Evolutionary conservation across 2,888 invertebrate genomes (phyloP), one percentile per base, ranked within the genome.

Genomic region (Crocallis elinguaria): DNA sequence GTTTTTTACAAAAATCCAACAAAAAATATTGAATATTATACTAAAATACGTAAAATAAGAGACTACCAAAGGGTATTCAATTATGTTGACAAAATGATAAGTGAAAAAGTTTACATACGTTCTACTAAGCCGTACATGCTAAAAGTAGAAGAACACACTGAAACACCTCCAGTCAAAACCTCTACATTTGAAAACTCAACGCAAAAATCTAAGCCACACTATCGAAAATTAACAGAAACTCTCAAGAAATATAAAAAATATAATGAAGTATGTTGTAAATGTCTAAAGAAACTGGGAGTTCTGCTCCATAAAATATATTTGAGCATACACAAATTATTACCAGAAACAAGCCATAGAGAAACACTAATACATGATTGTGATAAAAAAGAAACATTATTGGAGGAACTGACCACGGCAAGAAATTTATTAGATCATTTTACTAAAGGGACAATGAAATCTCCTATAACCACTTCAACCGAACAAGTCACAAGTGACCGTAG

Each of bases 71-170:
- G 83, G 63, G 75, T 85, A n/a, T 67, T 83, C 44, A 81, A 82
- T 39, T 86, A 85, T 60, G 72, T 88, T 1, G 79, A 86, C 51
- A 86, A 86, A 73, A 86, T 86, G 82, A 77, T 83, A 13, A 79
- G 60, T 45, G 81, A 81, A 7, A 85, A 69, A 68, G 71, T 73
- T 17, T 66, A 69, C 13, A 57, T 65, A 30, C 69, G 67, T 19
- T 66, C 73, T 1, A 76, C 71, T 2, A 60, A 62, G 37, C 60
- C 69, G 25, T n/a, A n/a, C 9, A 73, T 64, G 67, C 25, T 48
- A 23, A 71, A 61, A 35, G 62, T 45, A 33, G 64, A 69, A 49
- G 39, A 54, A 27, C 36, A 39, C 7, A 56, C 68, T 7, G 66
- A 67, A 36, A 62, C 58, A 23, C 25, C 33, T 30, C 30, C 30